Evolutionary conservation across 2,797 vertebrate genomes (phyloP).

Genomic region (Halcyon chelicuti): DNA sequence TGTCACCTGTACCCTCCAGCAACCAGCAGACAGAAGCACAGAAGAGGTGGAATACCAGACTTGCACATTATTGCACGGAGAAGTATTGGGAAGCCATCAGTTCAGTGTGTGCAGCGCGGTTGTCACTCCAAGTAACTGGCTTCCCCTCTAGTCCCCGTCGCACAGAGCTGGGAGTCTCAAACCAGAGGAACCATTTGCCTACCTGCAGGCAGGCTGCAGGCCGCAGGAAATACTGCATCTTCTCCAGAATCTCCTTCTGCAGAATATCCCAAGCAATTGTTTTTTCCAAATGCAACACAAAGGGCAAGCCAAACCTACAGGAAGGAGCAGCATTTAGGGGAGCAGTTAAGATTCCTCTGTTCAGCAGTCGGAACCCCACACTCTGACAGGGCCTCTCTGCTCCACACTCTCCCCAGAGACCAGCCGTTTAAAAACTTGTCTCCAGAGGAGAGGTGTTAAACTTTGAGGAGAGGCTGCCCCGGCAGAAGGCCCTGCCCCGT

Average conservation of each 20-base stretch:
- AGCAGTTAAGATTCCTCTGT: not conserved
- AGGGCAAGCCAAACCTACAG: conserved; percentile 93
- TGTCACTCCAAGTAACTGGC: not conserved
- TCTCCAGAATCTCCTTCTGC: conserved; percentile 97
- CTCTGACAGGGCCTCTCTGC: not conserved
- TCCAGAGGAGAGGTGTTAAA: not conserved
- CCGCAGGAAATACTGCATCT: conserved; percentile 95
- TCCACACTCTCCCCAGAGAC: not conserved
- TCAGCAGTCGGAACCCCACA: rapidly evolving
- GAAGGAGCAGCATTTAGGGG: not conserved
- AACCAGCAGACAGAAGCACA: not conserved
- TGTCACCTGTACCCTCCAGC: not conserved
- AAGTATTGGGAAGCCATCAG: not conserved
- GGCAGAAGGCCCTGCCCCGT: not conserved
- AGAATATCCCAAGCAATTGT: conserved; percentile 94
- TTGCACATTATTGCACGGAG: no score
- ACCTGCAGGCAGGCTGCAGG: conserved; percentile 95
- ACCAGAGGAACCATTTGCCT: not conserved
- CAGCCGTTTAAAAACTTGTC: not conserved
- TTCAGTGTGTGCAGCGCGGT: not conserved
- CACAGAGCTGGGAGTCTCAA: not conserved
- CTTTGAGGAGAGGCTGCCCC: not conserved
- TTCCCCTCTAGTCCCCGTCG: not conserved
- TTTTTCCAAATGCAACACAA: conserved; percentile 95
- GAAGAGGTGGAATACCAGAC: not conserved